Conservation (phyloP, 2,113 vertebrate genomes). For the Eptesicus fuscus region DNA sequence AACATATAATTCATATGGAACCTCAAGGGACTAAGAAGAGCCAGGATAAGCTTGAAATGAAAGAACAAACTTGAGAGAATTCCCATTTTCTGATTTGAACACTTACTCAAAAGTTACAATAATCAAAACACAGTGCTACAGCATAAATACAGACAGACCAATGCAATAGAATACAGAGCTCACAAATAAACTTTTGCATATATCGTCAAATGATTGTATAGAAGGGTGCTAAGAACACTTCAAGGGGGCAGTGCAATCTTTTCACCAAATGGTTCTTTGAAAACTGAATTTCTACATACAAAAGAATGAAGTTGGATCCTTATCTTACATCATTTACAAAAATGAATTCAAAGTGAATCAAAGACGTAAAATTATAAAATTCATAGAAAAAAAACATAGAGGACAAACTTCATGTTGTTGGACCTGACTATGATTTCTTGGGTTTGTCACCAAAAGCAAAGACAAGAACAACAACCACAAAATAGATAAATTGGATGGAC, state of each 20-base stretch:
- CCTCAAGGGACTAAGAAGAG: not conserved
- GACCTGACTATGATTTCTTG: not conserved
- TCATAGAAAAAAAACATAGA: not conserved
- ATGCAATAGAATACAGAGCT: not conserved
- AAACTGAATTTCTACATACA: not conserved
- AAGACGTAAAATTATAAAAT: not conserved
- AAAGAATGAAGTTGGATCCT: not conserved
- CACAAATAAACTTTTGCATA: not conserved
- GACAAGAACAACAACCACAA: not conserved
- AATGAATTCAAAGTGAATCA: not conserved
- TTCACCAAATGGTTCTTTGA: not conserved
- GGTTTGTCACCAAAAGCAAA: not conserved
- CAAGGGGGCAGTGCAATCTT: not conserved
- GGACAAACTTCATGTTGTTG: not conserved
- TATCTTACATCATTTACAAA: not conserved
- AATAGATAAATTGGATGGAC: not conserved
- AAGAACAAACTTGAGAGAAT: not conserved
- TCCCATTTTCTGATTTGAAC: not conserved
- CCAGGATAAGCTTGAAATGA: not conserved
- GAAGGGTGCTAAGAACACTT: not conserved
- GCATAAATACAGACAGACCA: not conserved
- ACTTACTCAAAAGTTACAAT: not conserved
- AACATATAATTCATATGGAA: not conserved
- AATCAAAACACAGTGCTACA: not conserved
- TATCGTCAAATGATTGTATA: not conserved